Percentiles rank a stretch among this genome's conserved stretches.
Evolutionary conservation across 2,113 vertebrate species (phyloP).

Genomic region (Colaptes auratus): DNA sequence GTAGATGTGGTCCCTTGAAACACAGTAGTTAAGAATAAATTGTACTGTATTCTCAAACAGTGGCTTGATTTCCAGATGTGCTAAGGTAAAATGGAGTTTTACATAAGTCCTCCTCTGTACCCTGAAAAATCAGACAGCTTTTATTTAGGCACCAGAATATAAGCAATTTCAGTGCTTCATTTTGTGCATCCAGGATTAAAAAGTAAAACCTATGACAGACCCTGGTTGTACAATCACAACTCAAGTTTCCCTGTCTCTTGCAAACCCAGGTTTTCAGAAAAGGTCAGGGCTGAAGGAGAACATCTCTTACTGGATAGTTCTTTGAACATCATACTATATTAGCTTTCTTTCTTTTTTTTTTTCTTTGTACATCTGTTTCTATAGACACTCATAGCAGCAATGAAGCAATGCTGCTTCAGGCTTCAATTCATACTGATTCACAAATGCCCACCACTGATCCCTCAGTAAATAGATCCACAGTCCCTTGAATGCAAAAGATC

Average conservation of each 20-base stretch:
- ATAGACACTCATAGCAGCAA: constrained; percentile 7
- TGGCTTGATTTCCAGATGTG: too few relatives aligned
- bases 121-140: background rate
- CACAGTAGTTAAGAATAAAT: background rate
- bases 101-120: background rate
- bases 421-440: background rate
- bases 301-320: background rate
- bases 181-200: background rate
- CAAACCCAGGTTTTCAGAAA: background rate
- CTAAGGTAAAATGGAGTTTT: background rate
- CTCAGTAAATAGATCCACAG: background rate
- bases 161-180: background rate
- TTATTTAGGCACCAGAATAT: background rate
- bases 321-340: background rate
- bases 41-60: background rate
- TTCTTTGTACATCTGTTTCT: constrained; percentile 12
- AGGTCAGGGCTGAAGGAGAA: background rate
- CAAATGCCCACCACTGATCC: constrained; percentile 33
- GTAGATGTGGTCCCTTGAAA: background rate
- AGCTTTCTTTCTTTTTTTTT: background rate
- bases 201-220: background rate
- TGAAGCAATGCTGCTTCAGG: background rate
- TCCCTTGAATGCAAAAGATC: background rate
- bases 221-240: background rate
- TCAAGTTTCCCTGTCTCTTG: background rate